Base-by-base conservation (phyloP, 2,888 invertebrate genomes). In the Micropterix aruncella region DNA sequence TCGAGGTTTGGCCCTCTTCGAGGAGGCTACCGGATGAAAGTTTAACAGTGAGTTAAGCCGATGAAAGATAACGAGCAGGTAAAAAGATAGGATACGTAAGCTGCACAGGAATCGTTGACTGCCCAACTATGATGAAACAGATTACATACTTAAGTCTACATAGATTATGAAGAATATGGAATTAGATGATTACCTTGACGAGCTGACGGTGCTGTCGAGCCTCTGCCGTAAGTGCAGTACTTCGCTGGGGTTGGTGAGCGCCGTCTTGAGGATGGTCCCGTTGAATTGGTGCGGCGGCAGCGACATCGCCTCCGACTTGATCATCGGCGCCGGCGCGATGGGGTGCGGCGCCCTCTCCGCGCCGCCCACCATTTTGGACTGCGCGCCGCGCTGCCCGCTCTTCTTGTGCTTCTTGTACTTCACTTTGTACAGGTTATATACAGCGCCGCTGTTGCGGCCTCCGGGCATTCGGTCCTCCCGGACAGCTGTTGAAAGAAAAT, bases 401-500 rank as follows among this genome's bases (percentile, higher is more conserved):
- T 92, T 88, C 78, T 92, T 92, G 74, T 94, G 91, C 68, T 95
- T 96, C 73, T 93, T 94, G 72, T 96, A 96, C 74, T 94, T 95
- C 43, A 95, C 93, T 81, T 97, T 97, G 74, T 97, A 97, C 56
- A 96, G 77, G 68, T 96, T 97, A 68, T 97, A 99, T 49, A 99
- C 96, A 51, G 96, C 96, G 52, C 95, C 95, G 55, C 95, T 96
- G 71, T 97, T 99, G 46, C 97, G 78, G 44, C 97, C 97, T 37
- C 97, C 97, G n/a, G 97, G 97, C 96, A 97, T 99, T 56, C 97
- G 79, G 66, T 99, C 97, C 66, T 99, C 97, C 56, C 97, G 79
- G 48, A 99, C 97, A 59, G 97, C 97, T 93, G 65, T 44, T n/a
- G n/a, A n/a, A n/a, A n/a, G n/a, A n/a, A n/a, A n/a, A n/a, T n/a